These are phyloP conservation scores for Cerastis rubricosa DNA, from an alignment of 2,888 invertebrate species.

Conservation along the genomic window DNA sequence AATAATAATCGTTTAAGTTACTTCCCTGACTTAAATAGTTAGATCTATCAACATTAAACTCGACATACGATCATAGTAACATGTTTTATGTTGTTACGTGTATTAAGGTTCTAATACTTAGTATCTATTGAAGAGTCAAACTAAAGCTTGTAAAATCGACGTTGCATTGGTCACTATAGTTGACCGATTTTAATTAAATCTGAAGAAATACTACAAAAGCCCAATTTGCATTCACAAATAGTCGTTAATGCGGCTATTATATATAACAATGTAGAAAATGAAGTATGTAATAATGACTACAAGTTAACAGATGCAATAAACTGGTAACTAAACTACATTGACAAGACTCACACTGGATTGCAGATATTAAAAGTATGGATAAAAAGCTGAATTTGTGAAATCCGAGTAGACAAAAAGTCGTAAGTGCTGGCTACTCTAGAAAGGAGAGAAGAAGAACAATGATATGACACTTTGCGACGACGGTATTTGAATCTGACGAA, in stretches of 20 bases:
- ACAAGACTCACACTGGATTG: conserved; percentile 67
- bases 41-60: conserved; percentile 61
- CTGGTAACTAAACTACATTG: conserved; percentile 68
- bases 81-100: conserved; percentile 40
- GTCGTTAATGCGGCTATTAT: conserved; percentile 38
- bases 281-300: conserved; percentile 47
- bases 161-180: conserved; percentile 13
- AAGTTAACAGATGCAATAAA: conserved; percentile 46
- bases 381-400: conserved; percentile 41
- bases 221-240: conserved; percentile 23
- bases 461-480: conserved; percentile 51
- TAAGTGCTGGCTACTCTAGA: conserved; percentile 79
- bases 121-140: conserved; percentile 10
- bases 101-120: conserved; percentile 35
- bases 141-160: conserved; percentile 11
- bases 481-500: not conserved
- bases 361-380: conserved; percentile 56
- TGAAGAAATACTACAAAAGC: conserved; percentile 2
- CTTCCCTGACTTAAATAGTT: conserved; percentile 53
- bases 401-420: conserved; percentile 50
- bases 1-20: conserved; percentile 46
- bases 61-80: conserved; percentile 36
- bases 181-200: conserved; percentile 4
- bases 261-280: conserved; percentile 30
- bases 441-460: conserved; percentile 79